Conservation (phyloP, 2,797 vertebrate species). For the Lacerta bilineata region DNA sequence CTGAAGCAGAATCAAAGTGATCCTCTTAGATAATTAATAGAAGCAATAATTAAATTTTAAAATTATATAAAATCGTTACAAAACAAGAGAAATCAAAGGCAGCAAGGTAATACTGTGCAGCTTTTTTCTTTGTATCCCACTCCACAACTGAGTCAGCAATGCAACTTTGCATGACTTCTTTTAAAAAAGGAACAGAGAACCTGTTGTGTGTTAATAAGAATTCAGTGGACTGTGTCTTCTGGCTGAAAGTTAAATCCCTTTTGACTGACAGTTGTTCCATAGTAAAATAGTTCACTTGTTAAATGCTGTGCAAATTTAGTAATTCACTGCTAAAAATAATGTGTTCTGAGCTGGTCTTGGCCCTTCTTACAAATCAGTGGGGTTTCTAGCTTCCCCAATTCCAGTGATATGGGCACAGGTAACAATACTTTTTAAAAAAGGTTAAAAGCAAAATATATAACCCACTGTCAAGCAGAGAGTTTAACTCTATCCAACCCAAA, state of each 20-base stretch:
- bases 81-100: not conserved
- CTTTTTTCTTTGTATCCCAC: not conserved
- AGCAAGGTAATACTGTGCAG: not conserved
- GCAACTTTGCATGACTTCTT: conserved; percentile 18
- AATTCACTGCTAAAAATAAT: not conserved
- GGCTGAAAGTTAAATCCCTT: conserved; percentile 24
- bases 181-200: conserved; percentile 23
- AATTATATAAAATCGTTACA: not conserved
- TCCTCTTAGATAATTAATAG: not conserved
- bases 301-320: not conserved
- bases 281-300: not conserved
- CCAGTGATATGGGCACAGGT: not conserved
- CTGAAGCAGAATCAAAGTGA: conserved; percentile 12
- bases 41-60: conserved; percentile 7
- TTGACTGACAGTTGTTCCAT: not conserved
- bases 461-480: too few species aligned
- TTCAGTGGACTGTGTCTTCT: conserved; percentile 20
- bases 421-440: not conserved
- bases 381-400: not conserved
- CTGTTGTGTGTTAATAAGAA: conserved; percentile 6
- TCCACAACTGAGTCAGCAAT: not conserved
- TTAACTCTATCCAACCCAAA: not conserved
- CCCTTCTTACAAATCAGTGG: not conserved
- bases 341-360: too few species aligned
- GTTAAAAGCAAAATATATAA: too few species aligned